Evolutionary conservation across 1,140 invertebrate species (phyloP).

Genomic region (Drosophila baimaii): DNA sequence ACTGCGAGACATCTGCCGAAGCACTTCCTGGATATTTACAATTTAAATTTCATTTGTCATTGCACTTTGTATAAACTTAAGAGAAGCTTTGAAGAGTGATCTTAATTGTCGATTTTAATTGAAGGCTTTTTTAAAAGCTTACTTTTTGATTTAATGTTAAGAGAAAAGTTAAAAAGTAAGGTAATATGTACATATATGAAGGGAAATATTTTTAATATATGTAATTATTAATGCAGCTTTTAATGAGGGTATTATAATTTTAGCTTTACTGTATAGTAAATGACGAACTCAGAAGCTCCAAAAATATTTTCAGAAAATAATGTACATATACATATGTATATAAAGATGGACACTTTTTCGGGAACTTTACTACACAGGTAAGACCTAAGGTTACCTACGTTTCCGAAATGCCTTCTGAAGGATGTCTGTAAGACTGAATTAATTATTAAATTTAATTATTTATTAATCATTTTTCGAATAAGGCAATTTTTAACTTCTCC

Average conservation of each 20-base stretch:
- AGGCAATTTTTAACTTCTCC: background rate
- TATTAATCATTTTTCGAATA: no score
- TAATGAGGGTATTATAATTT: background rate
- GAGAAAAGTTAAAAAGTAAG: background rate
- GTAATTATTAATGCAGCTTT: background rate
- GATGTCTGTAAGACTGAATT: no score
- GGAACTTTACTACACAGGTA: no score
- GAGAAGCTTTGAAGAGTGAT: background rate
- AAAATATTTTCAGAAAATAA: no score
- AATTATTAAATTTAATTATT: no score
- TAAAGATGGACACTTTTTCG: background rate
- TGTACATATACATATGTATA: background rate
- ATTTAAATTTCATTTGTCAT: conserved; percentile 20
- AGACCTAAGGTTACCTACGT: no score
- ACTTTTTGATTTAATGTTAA: background rate
- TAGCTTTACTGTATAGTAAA: background rate
- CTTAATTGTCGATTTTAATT: background rate
- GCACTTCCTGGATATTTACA: conserved; percentile 17
- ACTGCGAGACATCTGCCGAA: conserved; percentile 13
- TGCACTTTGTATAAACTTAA: background rate
- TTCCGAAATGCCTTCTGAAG: no score
- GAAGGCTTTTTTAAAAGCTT: conserved; percentile 7
- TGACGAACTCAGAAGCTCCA: no score
- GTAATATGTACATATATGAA: no score
- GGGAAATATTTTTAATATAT: background rate